Evolutionary conservation across 1,140 invertebrate species (phyloP), one percentile per base, ranked within the genome.

Genomic region (Drosophila obscura): DNA sequence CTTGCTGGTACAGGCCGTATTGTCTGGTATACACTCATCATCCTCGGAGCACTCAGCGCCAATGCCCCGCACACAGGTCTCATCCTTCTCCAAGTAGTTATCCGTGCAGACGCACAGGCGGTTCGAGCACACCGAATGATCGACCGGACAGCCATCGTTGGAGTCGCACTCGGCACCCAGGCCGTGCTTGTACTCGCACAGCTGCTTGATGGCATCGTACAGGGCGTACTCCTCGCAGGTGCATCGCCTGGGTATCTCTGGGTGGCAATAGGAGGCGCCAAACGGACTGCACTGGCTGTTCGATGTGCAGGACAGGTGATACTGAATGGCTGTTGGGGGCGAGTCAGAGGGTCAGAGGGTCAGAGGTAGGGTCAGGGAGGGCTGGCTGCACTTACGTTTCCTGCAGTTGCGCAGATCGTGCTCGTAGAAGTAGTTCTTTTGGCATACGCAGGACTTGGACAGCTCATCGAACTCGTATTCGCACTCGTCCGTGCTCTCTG

Each of bases 211-310:
- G 51, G 72, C 88, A 77, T 92, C 89, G 24, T 92, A 92, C 16
- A 84, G 52, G 0, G 91, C 90, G 51, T 91, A 92, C 52, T 91
- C 77, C 46, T 87, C 84, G 44, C 91, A 92, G 31, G 90, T 87
- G 62, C 91, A 92, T 15, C 88, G 72, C 55, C 91, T 80, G 0
- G 84, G 91, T 35, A 88, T 88, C 45, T 78, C 66, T 5, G 80
- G 56, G 45, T 76, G 77, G 56, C 91, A 92, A 72, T 63, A 90
- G 52, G 91, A 77, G 31, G 91, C 89, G 5, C 91, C 91, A 15
- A 80, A 92, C 4, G 91, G 91, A 75, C 91, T 92, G 50, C 91
- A 92, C 78, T 92, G 91, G 48, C 80, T 91, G 67, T 92, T 79
- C 52, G 90, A 84, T 13, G 84, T 91, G 71, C 91, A 92, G 5